Conservation (phyloP, 2,888 invertebrate species). For the Tachina grossa region DNA sequence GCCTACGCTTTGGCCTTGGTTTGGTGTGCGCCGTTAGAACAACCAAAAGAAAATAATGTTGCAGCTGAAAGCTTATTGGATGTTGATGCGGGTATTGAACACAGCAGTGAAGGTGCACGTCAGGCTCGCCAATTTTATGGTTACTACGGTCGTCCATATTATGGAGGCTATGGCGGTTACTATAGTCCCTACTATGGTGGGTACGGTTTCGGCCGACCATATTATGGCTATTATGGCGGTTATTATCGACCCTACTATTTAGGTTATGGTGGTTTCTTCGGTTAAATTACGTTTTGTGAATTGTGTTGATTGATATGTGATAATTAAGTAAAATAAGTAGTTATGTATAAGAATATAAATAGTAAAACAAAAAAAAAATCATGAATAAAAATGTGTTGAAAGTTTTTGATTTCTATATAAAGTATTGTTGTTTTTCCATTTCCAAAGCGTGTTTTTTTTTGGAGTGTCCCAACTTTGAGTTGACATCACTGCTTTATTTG, state of each 20-base stretch:
- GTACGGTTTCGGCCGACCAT: conserved; percentile 24
- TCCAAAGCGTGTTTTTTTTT: no score
- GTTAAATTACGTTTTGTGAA: neutral
- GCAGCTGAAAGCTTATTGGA: conserved; percentile 59
- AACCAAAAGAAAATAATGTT: conserved; percentile 28
- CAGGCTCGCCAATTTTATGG: conserved; percentile 69
- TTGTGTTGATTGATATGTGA: neutral
- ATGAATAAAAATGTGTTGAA: neutral
- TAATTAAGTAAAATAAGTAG: neutral
- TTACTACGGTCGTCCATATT: conserved; percentile 38
- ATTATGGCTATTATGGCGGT: conserved; percentile 43
- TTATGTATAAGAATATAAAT: neutral
- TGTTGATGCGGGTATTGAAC: conserved; percentile 67
- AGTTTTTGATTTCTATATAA: neutral
- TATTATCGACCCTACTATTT: conserved; percentile 20
- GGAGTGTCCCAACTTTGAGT: no score
- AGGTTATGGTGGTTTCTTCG: conserved; percentile 15
- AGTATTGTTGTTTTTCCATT: no score
- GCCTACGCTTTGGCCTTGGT: conserved; percentile 42
- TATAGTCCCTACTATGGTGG: conserved; percentile 43
- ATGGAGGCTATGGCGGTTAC: conserved; percentile 33
- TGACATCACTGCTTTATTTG: no score
- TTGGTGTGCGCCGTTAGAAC: conserved; percentile 41
- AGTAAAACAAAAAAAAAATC: neutral
- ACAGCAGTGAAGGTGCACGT: conserved; percentile 50